Conservation (phyloP, 2,113 vertebrate species). For the Willisornis vidua region DNA sequence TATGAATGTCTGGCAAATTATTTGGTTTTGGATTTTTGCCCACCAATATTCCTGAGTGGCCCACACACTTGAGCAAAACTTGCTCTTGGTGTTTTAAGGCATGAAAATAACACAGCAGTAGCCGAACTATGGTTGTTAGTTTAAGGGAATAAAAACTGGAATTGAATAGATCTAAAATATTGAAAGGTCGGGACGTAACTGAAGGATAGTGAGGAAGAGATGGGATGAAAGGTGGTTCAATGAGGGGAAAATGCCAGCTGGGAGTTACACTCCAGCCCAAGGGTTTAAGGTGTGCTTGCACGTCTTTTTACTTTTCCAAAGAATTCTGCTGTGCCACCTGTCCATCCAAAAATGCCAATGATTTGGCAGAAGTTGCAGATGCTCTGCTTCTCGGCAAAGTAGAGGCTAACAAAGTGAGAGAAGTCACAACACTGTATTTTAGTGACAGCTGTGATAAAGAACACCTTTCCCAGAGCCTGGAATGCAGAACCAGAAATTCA, state of each 20-base stretch:
- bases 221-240: background rate
- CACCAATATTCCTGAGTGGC: conserved; percentile 3
- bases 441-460: background rate
- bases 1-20: conserved; percentile 31
- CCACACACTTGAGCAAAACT: background rate
- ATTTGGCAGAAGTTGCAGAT: background rate
- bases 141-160: background rate
- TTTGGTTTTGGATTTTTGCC: conserved; percentile 14
- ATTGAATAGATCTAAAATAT: background rate
- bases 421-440: background rate
- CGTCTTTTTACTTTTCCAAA: background rate
- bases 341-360: background rate
- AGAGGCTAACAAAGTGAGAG: background rate
- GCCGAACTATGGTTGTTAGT: background rate
- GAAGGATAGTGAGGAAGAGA: background rate
- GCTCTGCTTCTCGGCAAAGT: background rate
- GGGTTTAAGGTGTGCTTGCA: background rate
- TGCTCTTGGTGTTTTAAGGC: background rate
- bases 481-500: background rate
- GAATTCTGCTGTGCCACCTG: background rate
- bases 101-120: background rate
- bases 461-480: background rate
- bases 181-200: background rate
- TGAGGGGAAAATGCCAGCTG: background rate
- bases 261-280: background rate